Conservation (phyloP, 2,113 vertebrate genomes). For the Lethenteron camtschaticum region DNA sequence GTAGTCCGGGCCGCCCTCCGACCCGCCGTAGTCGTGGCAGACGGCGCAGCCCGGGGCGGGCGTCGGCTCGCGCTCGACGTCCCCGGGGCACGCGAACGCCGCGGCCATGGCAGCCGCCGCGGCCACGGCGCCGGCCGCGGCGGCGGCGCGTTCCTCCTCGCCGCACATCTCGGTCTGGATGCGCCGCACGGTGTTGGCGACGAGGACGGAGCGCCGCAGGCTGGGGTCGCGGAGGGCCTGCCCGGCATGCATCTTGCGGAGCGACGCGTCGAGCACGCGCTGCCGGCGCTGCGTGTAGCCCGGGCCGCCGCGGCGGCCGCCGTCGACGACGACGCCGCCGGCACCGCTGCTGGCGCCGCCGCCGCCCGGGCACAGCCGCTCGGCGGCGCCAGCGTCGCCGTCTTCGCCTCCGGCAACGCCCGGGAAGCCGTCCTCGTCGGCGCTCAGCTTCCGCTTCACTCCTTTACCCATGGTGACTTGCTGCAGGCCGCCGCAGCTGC, state of each 20-base stretch:
- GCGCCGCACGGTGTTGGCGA: slow-evolving; percentile 41
- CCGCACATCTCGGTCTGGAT: slow-evolving; percentile 19
- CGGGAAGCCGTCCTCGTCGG: too few species aligned
- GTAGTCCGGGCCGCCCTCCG: slow-evolving; percentile 9
- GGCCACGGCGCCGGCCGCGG: not conserved
- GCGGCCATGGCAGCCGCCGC: not conserved
- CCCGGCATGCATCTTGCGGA: slow-evolving; percentile 35
- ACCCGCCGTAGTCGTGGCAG: slow-evolving; percentile 14
- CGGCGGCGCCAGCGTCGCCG: too few species aligned
- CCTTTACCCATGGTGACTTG: slow-evolving; percentile 19
- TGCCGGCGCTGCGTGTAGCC: slow-evolving; percentile 29
- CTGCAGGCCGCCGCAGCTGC: too few species aligned
- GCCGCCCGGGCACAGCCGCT: too few species aligned
- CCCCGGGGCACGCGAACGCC: not conserved
- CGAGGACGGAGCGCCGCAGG: slow-evolving; percentile 34
- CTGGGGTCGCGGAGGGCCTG: slow-evolving; percentile 29
- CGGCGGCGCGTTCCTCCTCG: slow-evolving; percentile 3
- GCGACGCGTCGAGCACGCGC: slow-evolving; percentile 35
- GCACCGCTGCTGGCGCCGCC: too few species aligned
- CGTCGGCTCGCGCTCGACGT: not conserved
- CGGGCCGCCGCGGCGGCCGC: slow-evolving; percentile 9
- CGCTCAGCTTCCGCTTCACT: slow-evolving; percentile 30
- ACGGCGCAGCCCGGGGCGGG: slow-evolving; percentile 6
- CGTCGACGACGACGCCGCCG: slow-evolving; percentile 14
- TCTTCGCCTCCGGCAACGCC: too few species aligned